Conservation (phyloP, 23 tunicate genomes). For the Trididemnum clinides region DNA sequence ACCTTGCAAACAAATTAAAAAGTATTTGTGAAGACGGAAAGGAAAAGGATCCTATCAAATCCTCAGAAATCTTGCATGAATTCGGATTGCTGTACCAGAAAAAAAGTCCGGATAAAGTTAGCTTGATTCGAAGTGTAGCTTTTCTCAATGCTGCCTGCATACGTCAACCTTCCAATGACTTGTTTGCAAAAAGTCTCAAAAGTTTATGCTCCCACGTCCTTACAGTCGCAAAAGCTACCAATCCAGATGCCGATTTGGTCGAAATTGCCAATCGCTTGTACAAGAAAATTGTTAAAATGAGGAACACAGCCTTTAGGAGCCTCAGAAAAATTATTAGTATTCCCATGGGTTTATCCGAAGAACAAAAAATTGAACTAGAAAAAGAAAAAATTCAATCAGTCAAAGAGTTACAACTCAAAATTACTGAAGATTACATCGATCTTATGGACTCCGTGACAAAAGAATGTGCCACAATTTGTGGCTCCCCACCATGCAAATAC, state of each 20-base stretch:
- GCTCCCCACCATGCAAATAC: constrained; percentile 38
- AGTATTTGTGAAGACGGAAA: too few relatives aligned
- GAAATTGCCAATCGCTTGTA: not conserved
- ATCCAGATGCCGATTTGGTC: not conserved
- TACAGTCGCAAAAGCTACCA: not conserved
- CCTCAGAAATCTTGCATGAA: too few relatives aligned
- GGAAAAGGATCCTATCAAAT: too few relatives aligned
- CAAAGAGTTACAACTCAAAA: not conserved
- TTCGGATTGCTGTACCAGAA: too few relatives aligned
- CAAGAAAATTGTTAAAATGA: not conserved
- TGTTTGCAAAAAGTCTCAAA: too few relatives aligned
- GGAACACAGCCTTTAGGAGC: not conserved
- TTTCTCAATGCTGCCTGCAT: not conserved
- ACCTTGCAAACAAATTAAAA: too few relatives aligned
- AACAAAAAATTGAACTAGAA: not conserved
- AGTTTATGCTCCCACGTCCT: not conserved
- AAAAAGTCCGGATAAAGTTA: too few relatives aligned
- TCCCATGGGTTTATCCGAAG: not conserved
- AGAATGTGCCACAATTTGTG: constrained; percentile 22
- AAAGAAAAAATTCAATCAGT: not conserved
- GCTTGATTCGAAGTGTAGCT: not conserved
- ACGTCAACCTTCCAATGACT: not conserved
- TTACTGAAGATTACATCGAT: constrained; percentile 32
- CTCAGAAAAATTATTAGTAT: not conserved
- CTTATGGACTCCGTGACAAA: constrained; percentile 24